Conservation (phyloP, 2,113 vertebrate genomes). For the Paramormyrops kingsleyae region DNA sequence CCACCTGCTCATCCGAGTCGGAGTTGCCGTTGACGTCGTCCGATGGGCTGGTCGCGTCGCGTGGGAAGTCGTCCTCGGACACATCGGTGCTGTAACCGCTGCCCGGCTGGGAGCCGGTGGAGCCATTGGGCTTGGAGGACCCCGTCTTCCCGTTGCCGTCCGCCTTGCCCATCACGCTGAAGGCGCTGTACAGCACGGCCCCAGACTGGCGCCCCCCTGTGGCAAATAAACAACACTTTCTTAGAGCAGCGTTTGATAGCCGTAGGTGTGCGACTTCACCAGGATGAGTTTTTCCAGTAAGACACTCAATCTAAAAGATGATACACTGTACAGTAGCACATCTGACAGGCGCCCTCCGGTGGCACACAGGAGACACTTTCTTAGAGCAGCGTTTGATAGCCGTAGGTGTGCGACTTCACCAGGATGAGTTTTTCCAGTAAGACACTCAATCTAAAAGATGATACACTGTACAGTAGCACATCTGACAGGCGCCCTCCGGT, state of each 20-base stretch:
- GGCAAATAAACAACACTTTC: not conserved
- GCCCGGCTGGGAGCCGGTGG: constrained; percentile 90
- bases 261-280: too few species aligned
- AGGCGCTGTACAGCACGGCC: constrained; percentile 80
- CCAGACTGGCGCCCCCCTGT: constrained; percentile 80
- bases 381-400: too few species aligned
- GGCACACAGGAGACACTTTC: too few species aligned
- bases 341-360: too few species aligned
- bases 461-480: too few species aligned
- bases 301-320: too few species aligned
- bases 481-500: too few species aligned
- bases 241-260: not conserved
- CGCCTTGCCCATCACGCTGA: constrained; percentile 77
- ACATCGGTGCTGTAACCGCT: constrained; percentile 96
- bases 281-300: too few species aligned
- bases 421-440: too few species aligned
- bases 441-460: too few species aligned
- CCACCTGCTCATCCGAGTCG: constrained; percentile 90
- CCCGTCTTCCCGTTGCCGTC: constrained; percentile 67
- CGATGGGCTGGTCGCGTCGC: constrained; percentile 73
- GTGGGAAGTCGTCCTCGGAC: constrained; percentile 87
- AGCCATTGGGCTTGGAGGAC: constrained; percentile 80
- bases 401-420: too few species aligned
- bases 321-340: too few species aligned
- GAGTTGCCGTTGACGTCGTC: constrained; percentile 86